Conservation (phyloP, 37 sponge, comb jelly and placozoan species). For the Lycopodina hypogea region DNA sequence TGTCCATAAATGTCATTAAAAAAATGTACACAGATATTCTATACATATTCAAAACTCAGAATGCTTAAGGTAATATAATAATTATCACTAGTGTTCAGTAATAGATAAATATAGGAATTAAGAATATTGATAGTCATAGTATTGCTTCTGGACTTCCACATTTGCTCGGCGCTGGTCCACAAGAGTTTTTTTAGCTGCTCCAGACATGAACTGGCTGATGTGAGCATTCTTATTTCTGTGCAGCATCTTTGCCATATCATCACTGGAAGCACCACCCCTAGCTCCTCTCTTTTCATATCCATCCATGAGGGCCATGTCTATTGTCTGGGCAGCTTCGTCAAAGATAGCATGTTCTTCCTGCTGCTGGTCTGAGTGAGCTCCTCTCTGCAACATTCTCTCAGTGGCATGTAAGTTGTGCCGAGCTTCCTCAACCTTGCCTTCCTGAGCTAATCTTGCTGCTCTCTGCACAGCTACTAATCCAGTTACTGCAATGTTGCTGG, state of each 20-base stretch:
- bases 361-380: conserved; percentile 69
- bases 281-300: conserved; percentile 10
- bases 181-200: conserved; percentile 72
- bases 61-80: too few relatives aligned
- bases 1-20: too few relatives aligned
- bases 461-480: conserved; percentile 86
- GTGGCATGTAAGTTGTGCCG: conserved; percentile 69
- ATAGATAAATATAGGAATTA: conserved; percentile 11
- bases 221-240: conserved; percentile 74
- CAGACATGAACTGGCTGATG: conserved; percentile 75
- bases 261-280: conserved; percentile 37
- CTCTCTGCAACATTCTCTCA: conserved; percentile 61
- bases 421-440: conserved; percentile 73
- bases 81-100: too few relatives aligned
- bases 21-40: too few relatives aligned
- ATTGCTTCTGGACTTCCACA: conserved; percentile 71
- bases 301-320: conserved; percentile 65
- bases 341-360: conserved; percentile 86
- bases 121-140: conserved; percentile 74
- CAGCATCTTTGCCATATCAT: conserved; percentile 66
- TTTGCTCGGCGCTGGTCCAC: conserved; percentile 72
- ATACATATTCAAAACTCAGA: too few relatives aligned
- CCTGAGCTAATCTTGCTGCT: conserved; percentile 70
- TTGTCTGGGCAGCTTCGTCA: conserved; percentile 33
- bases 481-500: conserved; percentile 72